Base-by-base conservation (phyloP, 2,888 invertebrate species). In the Achlya flavicornis region DNA sequence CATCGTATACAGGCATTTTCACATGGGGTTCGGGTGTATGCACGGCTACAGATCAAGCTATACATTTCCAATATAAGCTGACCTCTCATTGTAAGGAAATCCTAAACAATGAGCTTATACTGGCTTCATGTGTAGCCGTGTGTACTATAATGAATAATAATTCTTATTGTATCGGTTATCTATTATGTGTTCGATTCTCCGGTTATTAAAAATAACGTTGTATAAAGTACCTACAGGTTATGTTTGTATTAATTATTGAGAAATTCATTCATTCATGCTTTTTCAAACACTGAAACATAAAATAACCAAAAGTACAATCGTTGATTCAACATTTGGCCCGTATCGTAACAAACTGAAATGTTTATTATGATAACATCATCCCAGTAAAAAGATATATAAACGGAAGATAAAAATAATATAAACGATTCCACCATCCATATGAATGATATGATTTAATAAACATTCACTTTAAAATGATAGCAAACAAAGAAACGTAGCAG, bases 321-420 rank as follows among this genome's bases (percentile, higher is more conserved):
- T 69, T 71, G 78, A 78, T 76, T 77, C 73, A 82, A 80, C 85
- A 84, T 80, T 71, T 75, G 88, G 74, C 63, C 69, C 73, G 81
- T 86, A 78, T 88, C 85, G 84, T 80, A 88, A 85, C 81, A 81
- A 74, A 76, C 83, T 78, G 65, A 73, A 75, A 79, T 79, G 72
- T 74, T 69, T 82, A 76, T 85, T 82, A 79, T 81, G 76, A 85
- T 82, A 88, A 87, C 83, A 87, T 81, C 73, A 74, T 77, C 67
- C 70, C 73, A 67, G 66, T 63, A 63, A 69, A 73, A 72, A 67
- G 67, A 73, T 68, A 80, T 79, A 75, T 74, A 79, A 83, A 79
- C 81, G 78, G 75, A 85, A 80, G 76, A 73, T 69, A 69, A 72
- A 71, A 64, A 73, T 73, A 76, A 77, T 73, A 71, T 73, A 76